Conservation (phyloP, 1,140 invertebrate genomes). For the Andrena cerasifolii region DNA sequence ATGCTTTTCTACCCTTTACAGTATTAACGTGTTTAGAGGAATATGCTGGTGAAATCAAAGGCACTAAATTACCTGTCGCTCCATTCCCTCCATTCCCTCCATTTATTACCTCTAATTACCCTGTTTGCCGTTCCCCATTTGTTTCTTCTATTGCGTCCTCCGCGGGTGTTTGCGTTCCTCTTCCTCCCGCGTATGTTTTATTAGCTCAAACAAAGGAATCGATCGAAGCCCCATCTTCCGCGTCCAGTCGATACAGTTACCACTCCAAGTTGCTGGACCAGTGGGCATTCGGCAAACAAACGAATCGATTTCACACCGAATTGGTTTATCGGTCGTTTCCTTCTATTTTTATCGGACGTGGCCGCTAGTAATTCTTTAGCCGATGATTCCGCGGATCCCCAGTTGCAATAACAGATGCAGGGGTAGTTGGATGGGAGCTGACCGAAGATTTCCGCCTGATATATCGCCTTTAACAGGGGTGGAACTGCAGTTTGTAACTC, state of each 20-base stretch:
- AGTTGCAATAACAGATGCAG: not conserved
- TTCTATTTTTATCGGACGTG: conserved; percentile 29
- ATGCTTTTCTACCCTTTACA: no score
- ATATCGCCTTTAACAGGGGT: not conserved
- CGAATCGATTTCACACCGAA: conserved; percentile 46
- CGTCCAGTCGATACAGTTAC: conserved; percentile 19
- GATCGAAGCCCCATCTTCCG: conserved; percentile 27
- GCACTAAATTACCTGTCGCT: no score
- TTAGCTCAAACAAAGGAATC: not conserved
- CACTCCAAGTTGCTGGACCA: conserved; percentile 37
- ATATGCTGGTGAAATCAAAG: no score
- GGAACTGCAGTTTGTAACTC: not conserved
- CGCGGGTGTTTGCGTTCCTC: no score
- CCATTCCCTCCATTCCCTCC: no score
- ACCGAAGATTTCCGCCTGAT: not conserved
- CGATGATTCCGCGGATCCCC: conserved; percentile 29
- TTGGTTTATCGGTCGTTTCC: conserved; percentile 26
- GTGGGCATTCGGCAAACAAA: conserved; percentile 43
- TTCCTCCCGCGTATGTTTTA: not conserved
- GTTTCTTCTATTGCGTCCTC: no score
- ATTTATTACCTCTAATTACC: no score
- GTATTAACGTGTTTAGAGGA: no score
- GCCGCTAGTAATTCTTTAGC: conserved; percentile 19
- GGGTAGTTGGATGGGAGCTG: no score
- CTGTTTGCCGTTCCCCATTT: no score